phyloP scores from a whole-genome alignment of 1,140 invertebrate species.

The Goniozus legneri region DNA sequence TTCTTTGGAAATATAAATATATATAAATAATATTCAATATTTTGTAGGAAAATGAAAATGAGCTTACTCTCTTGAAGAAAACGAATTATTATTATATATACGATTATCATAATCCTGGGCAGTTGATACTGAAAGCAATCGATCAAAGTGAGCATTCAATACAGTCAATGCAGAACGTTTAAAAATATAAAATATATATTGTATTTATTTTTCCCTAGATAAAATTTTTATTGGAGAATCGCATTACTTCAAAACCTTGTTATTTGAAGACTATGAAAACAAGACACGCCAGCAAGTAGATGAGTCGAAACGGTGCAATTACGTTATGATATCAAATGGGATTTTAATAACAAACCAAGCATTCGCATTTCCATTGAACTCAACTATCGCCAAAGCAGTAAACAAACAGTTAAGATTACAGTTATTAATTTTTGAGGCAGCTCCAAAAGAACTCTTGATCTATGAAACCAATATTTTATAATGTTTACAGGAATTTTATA shows the following conservation, averaged over 20 bases:
- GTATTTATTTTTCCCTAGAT: slow-evolving; percentile 25
- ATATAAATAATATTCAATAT: background rate
- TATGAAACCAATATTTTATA: too few relatives aligned
- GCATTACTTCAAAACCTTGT: slow-evolving; percentile 61
- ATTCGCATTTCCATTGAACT: slow-evolving; percentile 66
- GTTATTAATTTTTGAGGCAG: slow-evolving; percentile 9
- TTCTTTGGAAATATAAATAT: slow-evolving; percentile 5
- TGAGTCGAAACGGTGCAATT: slow-evolving; percentile 66
- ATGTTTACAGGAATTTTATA: too few relatives aligned
- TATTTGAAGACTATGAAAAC: slow-evolving; percentile 66
- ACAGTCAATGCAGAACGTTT: background rate
- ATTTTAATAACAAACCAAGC: slow-evolving; percentile 63
- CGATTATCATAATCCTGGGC: slow-evolving; percentile 17
- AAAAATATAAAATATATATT: background rate
- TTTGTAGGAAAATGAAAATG: slow-evolving; percentile 8
- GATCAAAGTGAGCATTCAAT: slow-evolving; percentile 18
- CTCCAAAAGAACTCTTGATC: too few relatives aligned
- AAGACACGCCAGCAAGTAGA: slow-evolving; percentile 57
- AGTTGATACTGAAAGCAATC: slow-evolving; percentile 19
- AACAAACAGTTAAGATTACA: slow-evolving; percentile 56
- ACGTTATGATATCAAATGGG: slow-evolving; percentile 64
- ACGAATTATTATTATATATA: slow-evolving; percentile 11
- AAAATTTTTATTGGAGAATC: slow-evolving; percentile 67
- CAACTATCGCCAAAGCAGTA: slow-evolving; percentile 58
- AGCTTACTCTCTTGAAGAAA: slow-evolving; percentile 12